Conservation (phyloP, 1,140 invertebrate species). For the Sarcophaga bullata region DNA sequence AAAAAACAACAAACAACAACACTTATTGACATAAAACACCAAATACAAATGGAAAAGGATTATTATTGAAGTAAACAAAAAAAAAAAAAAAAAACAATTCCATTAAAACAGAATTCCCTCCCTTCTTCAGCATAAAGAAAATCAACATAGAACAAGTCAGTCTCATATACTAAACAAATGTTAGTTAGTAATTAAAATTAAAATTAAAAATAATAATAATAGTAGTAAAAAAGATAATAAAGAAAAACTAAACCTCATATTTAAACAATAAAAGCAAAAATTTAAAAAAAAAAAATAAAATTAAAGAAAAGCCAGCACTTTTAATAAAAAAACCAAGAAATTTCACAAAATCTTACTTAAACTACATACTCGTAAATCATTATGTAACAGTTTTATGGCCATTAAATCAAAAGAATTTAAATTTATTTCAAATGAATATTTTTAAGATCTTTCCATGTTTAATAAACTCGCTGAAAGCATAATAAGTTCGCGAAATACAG, state of each 20-base stretch:
- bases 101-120: conserved; percentile 13
- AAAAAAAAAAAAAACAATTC: background rate
- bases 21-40: conserved; percentile 32
- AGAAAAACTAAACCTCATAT: conserved; percentile 9
- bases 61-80: background rate
- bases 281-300: background rate
- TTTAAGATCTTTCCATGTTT: too few relatives aligned
- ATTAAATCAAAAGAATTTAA: too few relatives aligned
- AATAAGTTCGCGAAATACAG: too few relatives aligned
- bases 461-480: too few relatives aligned
- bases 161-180: background rate
- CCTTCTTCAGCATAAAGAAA: background rate
- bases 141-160: background rate
- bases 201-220: background rate
- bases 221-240: conserved; percentile 2
- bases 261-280: background rate
- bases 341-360: too few relatives aligned
- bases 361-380: too few relatives aligned
- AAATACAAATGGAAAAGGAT: background rate
- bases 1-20: background rate
- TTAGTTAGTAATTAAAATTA: background rate
- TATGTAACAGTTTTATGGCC: too few relatives aligned
- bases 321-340: background rate
- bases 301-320: background rate
- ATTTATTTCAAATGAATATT: too few relatives aligned